phyloP scores from a whole-genome alignment of 2,888 invertebrate species.

The Gnatocerus cornutus region DNA sequence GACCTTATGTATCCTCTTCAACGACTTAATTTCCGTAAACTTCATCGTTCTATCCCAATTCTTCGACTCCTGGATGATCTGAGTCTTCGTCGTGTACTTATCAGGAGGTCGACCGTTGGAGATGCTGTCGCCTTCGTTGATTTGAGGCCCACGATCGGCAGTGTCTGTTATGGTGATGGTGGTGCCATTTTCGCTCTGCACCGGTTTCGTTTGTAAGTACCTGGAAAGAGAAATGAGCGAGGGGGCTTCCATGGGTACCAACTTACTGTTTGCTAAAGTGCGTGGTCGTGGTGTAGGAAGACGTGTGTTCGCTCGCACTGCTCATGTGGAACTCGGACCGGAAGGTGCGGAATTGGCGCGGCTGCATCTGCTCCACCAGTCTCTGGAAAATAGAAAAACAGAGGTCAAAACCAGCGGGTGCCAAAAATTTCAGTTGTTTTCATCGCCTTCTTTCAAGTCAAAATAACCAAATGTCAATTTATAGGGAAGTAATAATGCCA shows the following conservation, averaged over 20 bases:
- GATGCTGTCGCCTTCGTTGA: slow-evolving; percentile 64
- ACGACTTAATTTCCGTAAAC: slow-evolving; percentile 82
- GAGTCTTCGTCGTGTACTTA: slow-evolving; percentile 74
- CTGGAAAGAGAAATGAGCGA: slow-evolving; percentile 51
- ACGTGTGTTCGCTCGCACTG: slow-evolving; percentile 77
- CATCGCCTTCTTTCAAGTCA: too few species aligned
- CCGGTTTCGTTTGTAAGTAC: slow-evolving; percentile 60
- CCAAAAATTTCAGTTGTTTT: too few species aligned
- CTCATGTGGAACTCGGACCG: slow-evolving; percentile 87
- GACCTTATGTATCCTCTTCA: slow-evolving; percentile 82
- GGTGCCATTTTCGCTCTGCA: slow-evolving; percentile 66
- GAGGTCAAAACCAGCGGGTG: too few species aligned
- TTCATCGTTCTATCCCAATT: slow-evolving; percentile 77
- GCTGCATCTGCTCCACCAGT: slow-evolving; percentile 80
- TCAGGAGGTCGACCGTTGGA: slow-evolving; percentile 68
- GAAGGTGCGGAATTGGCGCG: slow-evolving; percentile 84
- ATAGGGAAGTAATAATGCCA: too few species aligned
- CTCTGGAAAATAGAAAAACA: slow-evolving; percentile 74
- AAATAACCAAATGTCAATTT: too few species aligned
- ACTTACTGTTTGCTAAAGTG: slow-evolving; percentile 80
- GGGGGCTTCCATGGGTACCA: background rate
- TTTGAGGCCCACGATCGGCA: background rate
- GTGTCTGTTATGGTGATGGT: slow-evolving; percentile 63
- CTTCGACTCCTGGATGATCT: slow-evolving; percentile 70
- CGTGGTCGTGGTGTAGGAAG: slow-evolving; percentile 77